Conservation (phyloP, 2,888 invertebrate genomes). For the Agrochola lota region DNA sequence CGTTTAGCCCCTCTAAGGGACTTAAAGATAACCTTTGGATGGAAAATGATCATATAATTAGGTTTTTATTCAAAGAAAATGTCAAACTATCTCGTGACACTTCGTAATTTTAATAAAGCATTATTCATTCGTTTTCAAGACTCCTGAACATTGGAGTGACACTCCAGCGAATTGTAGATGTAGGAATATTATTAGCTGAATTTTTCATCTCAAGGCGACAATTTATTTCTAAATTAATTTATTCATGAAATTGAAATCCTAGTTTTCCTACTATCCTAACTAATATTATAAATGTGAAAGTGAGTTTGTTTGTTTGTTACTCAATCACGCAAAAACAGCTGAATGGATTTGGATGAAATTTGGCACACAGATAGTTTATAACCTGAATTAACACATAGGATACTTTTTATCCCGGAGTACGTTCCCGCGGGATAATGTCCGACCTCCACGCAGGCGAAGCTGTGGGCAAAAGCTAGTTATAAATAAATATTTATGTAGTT, state of each 20-base stretch:
- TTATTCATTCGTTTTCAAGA: conserved; percentile 52
- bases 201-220: conserved; percentile 16
- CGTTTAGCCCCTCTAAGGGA: too few relatives aligned
- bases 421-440: too few relatives aligned
- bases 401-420: too few relatives aligned
- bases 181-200: conserved; percentile 39
- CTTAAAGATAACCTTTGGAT: too few relatives aligned
- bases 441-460: too few relatives aligned
- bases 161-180: conserved; percentile 45
- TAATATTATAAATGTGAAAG: too few relatives aligned
- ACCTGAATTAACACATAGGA: too few relatives aligned
- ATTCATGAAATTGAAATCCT: neutral
- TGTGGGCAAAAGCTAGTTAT: neutral
- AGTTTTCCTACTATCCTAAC: too few relatives aligned
- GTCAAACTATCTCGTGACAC: conserved; percentile 49
- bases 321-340: too few relatives aligned
- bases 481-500: neutral
- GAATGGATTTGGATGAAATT: too few relatives aligned
- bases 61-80: conserved; percentile 13
- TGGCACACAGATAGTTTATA: too few relatives aligned
- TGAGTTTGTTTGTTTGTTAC: too few relatives aligned
- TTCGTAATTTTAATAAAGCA: conserved; percentile 55
- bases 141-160: conserved; percentile 59
- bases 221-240: conserved; percentile 28
- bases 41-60: conserved; percentile 37